Evolutionary conservation across 2,797 vertebrate genomes (phyloP).

Genomic region (Hyperoplus immaculatus): DNA sequence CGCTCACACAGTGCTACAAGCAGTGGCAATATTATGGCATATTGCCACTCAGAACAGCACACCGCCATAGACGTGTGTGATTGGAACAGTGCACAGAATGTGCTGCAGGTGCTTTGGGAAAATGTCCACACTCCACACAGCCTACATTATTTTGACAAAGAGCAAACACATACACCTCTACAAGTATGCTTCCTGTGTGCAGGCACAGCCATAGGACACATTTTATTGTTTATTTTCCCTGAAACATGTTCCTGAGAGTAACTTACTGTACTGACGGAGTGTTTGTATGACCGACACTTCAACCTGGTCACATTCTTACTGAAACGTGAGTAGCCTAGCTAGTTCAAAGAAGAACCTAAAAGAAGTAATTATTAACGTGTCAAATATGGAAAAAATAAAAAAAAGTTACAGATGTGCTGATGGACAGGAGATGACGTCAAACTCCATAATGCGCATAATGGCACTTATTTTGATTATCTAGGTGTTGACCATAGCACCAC

Average conservation of each 20-base stretch:
- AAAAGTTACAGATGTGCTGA: too few species aligned
- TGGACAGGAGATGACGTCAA: background rate
- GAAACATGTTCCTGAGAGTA: background rate
- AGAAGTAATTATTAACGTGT: background rate
- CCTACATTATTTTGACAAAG: background rate
- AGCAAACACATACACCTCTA: background rate
- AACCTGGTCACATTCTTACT: background rate
- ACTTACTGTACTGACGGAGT: too few species aligned
- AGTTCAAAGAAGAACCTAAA: background rate
- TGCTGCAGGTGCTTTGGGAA: too few species aligned
- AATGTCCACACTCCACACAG: background rate
- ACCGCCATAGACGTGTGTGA: background rate
- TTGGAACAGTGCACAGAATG: too few species aligned
- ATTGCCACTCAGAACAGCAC: constrained; percentile 1
- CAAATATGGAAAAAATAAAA: too few species aligned
- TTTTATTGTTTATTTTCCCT: background rate
- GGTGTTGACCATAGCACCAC: too few species aligned
- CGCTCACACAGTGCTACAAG: background rate
- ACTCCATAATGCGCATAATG: background rate
- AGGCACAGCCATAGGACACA: background rate
- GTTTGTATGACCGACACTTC: too few species aligned
- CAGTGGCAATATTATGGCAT: background rate
- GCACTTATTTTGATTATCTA: too few species aligned
- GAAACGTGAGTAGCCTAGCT: background rate
- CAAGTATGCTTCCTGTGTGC: background rate